phyloP scores from a whole-genome alignment of 2,797 vertebrate species.

The Caiman crocodilus region DNA sequence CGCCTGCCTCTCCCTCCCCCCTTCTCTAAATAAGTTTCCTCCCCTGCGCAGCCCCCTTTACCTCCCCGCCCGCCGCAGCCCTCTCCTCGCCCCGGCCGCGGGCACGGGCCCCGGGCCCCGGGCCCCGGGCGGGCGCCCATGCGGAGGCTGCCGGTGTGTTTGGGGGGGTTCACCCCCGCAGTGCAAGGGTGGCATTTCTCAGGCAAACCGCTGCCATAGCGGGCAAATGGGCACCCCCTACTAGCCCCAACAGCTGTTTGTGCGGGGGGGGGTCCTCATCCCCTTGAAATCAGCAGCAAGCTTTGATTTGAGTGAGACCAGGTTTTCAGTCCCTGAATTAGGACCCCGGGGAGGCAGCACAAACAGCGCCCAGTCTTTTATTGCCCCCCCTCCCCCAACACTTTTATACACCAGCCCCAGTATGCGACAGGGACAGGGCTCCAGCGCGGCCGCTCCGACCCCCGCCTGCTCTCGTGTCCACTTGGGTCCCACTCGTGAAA shows the following conservation, averaged over 20 bases:
- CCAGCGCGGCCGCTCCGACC: too few species aligned
- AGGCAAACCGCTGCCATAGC: background rate
- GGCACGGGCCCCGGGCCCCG: background rate
- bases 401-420: too few species aligned
- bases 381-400: too few species aligned
- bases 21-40: constrained; percentile 62
- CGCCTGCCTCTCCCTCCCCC: constrained; percentile 33
- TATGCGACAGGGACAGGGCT: too few species aligned
- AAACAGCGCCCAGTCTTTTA: too few species aligned
- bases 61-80: background rate
- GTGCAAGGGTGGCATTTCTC: background rate
- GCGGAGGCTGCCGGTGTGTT: background rate
- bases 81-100: constrained; percentile 12
- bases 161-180: background rate
- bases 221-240: background rate
- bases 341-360: too few species aligned
- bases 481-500: too few species aligned
- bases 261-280: background rate
- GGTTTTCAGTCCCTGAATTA: background rate
- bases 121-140: background rate
- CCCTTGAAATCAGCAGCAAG: background rate
- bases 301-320: background rate
- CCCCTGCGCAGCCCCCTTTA: constrained; percentile 8
- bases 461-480: too few species aligned
- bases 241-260: too few species aligned